Conservation (phyloP, 2,888 invertebrate genomes). For the Eulithis prunata region DNA sequence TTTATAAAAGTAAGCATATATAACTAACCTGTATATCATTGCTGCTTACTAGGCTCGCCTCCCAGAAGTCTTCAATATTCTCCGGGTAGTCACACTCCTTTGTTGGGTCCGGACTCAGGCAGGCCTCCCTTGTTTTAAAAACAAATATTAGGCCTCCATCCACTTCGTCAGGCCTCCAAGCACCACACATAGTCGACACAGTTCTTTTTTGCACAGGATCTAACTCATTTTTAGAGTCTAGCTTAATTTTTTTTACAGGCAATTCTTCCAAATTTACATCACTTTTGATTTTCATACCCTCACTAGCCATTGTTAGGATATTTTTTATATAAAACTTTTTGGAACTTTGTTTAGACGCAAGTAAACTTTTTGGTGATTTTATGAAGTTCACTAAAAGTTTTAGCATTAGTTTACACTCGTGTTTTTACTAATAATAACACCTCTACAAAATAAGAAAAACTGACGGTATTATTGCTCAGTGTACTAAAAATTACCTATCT, state of each 20-base stretch:
- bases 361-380: conserved; percentile 37
- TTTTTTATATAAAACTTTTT: conserved; percentile 28
- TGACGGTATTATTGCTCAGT: too few species aligned
- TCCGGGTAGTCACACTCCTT: conserved; percentile 74
- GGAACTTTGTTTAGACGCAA: conserved; percentile 19
- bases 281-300: conserved; percentile 53
- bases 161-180: conserved; percentile 78
- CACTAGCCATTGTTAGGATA: conserved; percentile 54
- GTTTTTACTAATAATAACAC: neutral
- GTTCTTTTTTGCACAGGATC: conserved; percentile 56
- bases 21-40: conserved; percentile 64
- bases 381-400: conserved; percentile 43
- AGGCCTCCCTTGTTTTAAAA: conserved; percentile 64
- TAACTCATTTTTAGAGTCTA: conserved; percentile 40
- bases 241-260: conserved; percentile 67
- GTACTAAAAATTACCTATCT: neutral
- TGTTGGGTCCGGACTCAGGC: conserved; percentile 75
- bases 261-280: conserved; percentile 53
- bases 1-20: neutral
- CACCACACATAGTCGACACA: conserved; percentile 80
- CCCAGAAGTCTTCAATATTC: conserved; percentile 80
- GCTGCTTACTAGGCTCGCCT: conserved; percentile 55
- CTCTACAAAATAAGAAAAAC: neutral
- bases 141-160: conserved; percentile 77
- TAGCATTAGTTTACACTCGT: conserved; percentile 41